Evolutionary conservation across 2,113 vertebrate species (phyloP), one percentile per base, ranked within the genome.

Genomic region (Limnothrissa miodon): DNA sequence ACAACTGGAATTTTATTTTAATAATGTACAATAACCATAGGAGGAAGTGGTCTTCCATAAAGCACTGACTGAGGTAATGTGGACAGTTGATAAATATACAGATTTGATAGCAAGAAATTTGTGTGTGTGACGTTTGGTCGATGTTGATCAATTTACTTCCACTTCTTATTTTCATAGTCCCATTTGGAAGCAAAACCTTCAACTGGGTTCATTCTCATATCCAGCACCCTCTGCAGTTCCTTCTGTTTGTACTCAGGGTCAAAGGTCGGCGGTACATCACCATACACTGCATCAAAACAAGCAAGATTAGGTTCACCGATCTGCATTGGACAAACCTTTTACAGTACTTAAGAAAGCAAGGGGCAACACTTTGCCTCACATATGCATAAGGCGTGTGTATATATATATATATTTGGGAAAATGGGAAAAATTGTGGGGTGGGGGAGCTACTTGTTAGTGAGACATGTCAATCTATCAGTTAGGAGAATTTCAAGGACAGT

Each of bases 91-190:
- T 89, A 92, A 92, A 89, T 90, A 92, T 89, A 92, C 88, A 89
- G 9, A 83, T 87, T 82, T 83, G 90, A 11, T 85, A 85, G 85
- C 81, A 89, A 89, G 81, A 88, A 84, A 59, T 3, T 86, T 90
- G 86, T 87, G 82, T 90, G 85, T 81, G 86, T 83, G 79, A 85
- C 70, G 33, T 10, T 42, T 88, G 89, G 82, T 90, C 83, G 81
- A 6, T 87, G 85, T 85, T 85, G 85, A 81, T 83, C 70, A 23
- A 5, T 93, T 96, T 92, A 99, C 79, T 99, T 99, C 98, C 98
- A 99, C 29, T 96, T 90, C 0, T 97, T 97, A 88, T 97, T 99
- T 80, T 98, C 96, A 45, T 94, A 99, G 94, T 99, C 98, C 98
- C 98, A 99, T 21, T 98, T 90, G 89, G 96, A 36, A 0, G 97